Base-by-base conservation (phyloP, 2,797 vertebrate species). In the Peromyscus nudipes region DNA sequence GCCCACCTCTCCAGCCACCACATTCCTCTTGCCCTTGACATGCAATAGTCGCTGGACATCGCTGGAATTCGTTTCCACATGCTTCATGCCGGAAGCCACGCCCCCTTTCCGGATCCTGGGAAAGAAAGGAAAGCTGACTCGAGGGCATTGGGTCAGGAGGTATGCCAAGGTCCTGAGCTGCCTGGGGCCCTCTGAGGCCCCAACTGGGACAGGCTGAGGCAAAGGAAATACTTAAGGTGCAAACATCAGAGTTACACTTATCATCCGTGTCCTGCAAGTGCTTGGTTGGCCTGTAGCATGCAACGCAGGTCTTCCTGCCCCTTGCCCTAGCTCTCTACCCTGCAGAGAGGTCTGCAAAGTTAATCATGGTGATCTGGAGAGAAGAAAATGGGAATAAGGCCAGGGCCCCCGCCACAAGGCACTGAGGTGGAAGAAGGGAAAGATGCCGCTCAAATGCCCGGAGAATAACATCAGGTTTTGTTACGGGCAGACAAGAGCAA, bases 11-110 rank as follows among this genome's bases (percentile, higher is more conserved):
- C 98, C 97, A 0, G 99, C 99, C 46, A 98, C 89, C 84, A 99
- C 99, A 0, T 99, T 99, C 98, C 99, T 99, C 97, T 99, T 99
- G 91, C 99, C 99, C 97, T 99, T 99, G 87, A 99, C 99, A 0
- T 99, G 99, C 76, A 99, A 98, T 67, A 99, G 98, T 57, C 99
- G 98, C 90, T 97, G 99, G 76, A 99, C 12, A 0, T 99, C 98
- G 85, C 99, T 99, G 0, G 98, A 98, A 98, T 99, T 99, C 0
- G 99, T 99, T 96, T 99, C 99, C 93, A 99, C 99, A 0, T 99
- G 98, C 57, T 99, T 99, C 99, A 99, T 97, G 71, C 99, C 99
- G 0, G 99, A 99, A 49, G 99, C 99, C 57, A 99, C 98, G 0
- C 99, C 99, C 1, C 99, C 99, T 95, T 98, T 99, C 98, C 96